Conservation (phyloP, 1,140 invertebrate species). For the Nilaparvata lugens region DNA sequence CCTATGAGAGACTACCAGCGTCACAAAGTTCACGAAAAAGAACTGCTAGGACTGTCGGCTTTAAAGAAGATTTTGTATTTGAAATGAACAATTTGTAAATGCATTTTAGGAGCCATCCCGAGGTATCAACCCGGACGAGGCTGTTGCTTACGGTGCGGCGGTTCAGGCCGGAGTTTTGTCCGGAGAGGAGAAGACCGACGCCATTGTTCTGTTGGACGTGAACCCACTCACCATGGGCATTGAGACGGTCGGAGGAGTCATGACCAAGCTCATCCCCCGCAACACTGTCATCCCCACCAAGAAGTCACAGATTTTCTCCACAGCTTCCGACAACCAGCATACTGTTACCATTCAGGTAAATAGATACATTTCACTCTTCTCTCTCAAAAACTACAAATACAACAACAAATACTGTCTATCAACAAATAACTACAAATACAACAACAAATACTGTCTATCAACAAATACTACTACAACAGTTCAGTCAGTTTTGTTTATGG, state of each 20-base stretch:
- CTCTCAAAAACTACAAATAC: no score
- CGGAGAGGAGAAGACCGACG: slow-evolving; percentile 87
- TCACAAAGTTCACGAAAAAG: no score
- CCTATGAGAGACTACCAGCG: no score
- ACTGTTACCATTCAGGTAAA: slow-evolving; percentile 88
- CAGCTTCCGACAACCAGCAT: slow-evolving; percentile 97
- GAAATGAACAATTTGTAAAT: slow-evolving; percentile 23
- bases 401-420: no score
- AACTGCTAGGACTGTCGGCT: no score
- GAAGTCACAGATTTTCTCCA: slow-evolving; percentile 99
- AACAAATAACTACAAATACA: no score
- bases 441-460: no score
- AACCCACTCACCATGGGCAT: slow-evolving; percentile 98
- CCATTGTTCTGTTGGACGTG: slow-evolving; percentile 94
- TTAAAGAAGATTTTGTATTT: not conserved
- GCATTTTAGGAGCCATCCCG: slow-evolving; percentile 95
- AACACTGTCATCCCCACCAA: slow-evolving; percentile 99
- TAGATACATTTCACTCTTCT: no score
- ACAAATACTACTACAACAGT: no score
- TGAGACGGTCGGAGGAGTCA: slow-evolving; percentile 98
- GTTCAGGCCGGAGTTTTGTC: slow-evolving; percentile 93
- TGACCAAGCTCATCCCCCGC: slow-evolving; percentile 96
- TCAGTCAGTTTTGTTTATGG: no score
- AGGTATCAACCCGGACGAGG: slow-evolving; percentile 98
- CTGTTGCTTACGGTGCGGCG: slow-evolving; percentile 96